Evolutionary conservation across 2,113 vertebrate species (phyloP).

Genomic region (Micronisus gabar): DNA sequence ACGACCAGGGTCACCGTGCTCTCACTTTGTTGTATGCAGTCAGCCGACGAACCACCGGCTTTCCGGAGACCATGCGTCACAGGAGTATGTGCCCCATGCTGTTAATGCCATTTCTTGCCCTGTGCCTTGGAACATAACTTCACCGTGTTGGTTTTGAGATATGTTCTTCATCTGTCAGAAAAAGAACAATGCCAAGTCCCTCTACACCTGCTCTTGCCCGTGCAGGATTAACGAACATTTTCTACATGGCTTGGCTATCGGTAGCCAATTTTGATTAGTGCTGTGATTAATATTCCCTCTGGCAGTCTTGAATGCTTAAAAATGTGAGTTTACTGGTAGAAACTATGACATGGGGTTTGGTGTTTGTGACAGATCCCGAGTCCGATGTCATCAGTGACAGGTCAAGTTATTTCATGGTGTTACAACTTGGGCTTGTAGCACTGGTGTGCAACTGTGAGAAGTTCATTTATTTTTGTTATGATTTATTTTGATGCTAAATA

Average conservation of each 20-base stretch:
- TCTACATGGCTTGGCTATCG: not conserved
- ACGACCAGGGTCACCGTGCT: not conserved
- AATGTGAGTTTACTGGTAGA: not conserved
- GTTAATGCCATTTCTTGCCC: not conserved
- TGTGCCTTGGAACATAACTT: not conserved
- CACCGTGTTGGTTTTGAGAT: not conserved
- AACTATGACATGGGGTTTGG: not conserved
- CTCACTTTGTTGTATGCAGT: not conserved
- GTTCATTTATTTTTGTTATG: not conserved
- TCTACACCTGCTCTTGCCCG: not conserved
- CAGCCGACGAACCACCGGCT: rapidly evolving
- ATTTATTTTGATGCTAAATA: not conserved
- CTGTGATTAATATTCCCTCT: not conserved
- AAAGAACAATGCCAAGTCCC: not conserved
- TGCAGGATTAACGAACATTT: not conserved
- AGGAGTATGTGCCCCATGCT: rapidly evolving
- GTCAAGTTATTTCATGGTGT: not conserved
- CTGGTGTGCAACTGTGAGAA: not conserved
- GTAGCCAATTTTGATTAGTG: not conserved
- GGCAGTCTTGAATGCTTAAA: not conserved
- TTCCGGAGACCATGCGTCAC: rapidly evolving
- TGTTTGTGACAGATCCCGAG: not conserved
- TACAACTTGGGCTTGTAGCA: not conserved
- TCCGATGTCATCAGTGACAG: too few relatives aligned
- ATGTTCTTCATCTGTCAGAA: not conserved